phyloP scores from a whole-genome alignment of 2,888 invertebrate species.

The Chrysomela aeneicollis region DNA sequence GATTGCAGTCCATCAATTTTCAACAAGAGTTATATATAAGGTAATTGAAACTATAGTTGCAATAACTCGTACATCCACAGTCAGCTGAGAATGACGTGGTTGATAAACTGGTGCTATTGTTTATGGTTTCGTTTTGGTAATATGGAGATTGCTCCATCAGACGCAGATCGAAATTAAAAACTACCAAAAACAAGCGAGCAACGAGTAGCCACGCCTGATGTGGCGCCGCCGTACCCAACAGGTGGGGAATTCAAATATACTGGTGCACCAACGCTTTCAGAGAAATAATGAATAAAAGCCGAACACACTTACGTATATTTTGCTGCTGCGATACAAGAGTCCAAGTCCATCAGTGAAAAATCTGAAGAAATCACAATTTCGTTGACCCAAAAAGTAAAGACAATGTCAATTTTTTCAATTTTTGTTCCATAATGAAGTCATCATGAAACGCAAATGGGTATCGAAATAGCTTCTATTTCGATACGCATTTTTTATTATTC shows the following conservation, averaged over 20 bases:
- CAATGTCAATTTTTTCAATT: no score
- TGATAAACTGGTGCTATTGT: neutral
- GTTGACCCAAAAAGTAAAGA: no score
- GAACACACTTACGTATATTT: constrained; percentile 16
- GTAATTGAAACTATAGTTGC: no score
- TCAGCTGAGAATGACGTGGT: no score
- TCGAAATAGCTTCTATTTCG: no score
- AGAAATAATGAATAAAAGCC: constrained; percentile 35
- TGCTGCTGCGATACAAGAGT: constrained; percentile 1
- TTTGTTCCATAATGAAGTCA: no score
- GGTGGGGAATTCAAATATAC: constrained; percentile 53
- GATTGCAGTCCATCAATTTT: no score
- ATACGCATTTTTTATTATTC: no score
- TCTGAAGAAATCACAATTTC: neutral
- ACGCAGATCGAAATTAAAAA: constrained; percentile 51
- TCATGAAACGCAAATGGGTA: no score
- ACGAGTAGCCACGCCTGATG: constrained; percentile 52
- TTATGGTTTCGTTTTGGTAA: neutral
- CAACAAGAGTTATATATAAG: no score
- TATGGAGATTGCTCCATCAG: constrained; percentile 19
- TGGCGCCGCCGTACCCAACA: constrained; percentile 59
- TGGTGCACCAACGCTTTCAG: constrained; percentile 33
- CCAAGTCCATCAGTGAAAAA: neutral
- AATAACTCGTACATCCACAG: no score
- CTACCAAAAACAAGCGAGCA: constrained; percentile 51